Evolutionary conservation across 2,888 invertebrate species (phyloP), one percentile per base, ranked within the genome.

Genomic region (Timandra comae): DNA sequence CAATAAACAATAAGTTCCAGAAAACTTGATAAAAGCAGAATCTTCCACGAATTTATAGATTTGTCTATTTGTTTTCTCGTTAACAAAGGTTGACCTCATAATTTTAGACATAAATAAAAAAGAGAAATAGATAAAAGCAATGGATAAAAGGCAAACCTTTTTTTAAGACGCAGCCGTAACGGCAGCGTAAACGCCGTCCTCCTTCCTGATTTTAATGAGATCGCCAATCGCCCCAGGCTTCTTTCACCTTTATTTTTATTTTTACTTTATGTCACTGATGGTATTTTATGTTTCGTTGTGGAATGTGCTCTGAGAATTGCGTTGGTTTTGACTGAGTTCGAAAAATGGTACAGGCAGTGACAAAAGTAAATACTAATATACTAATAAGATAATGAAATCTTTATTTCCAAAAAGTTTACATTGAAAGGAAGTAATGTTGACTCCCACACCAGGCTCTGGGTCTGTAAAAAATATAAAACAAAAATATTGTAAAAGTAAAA

Each of bases 131-230:
- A 48, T 48, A 46, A 49, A 46, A 16, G 16, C 16, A 16, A 16
- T 16, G 16, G 16, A 16, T 16, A 16, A 16, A 46, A 34, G 40
- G 42, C 38, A 34, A 33, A 38, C 24, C 24, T 9, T 24, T 34
- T 45, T 47, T 39, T 34, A 41, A 45, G 43, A 37, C 38, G 46
- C 35, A 39, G 36, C 56, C 57, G 47, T 57, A 52, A 55, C 59
- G 52, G 43, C 42, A 52, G 58, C 65, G 63, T 67, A 64, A 69
- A 68, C 64, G 65, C 49, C 59, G 55, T 47, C 54, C 40, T 53
- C 52, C 65, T 77, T 79, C 78, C 78, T 70, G 76, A 60, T 67
- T 79, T 78, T 79, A 78, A 78, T 78, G 78, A 78, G 78, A 70
- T 72, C 73, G 64, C 77, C 76, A 74, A 74, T 75, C 70, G 69